Evolutionary conservation across 64 coral and sea anemone species (phyloP), one percentile per base, ranked within the genome.

Genomic region (Porites australiensis): DNA sequence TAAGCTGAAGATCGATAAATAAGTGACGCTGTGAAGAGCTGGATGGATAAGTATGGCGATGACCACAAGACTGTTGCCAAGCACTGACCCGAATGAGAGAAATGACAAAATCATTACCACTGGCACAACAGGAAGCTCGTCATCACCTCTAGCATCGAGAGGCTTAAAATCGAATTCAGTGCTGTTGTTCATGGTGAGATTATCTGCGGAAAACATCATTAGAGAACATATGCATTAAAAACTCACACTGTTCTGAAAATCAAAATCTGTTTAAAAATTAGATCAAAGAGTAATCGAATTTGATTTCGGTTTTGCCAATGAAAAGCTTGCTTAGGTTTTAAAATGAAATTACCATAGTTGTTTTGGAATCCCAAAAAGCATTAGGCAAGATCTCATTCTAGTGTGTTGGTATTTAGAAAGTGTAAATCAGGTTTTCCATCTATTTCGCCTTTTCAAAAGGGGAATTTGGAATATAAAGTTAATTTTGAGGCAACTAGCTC

Each of bases 1-100:
- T n/a, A 96, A 79, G 48, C 90, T 96, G 53, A 96, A 92, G 52
- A 96, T 70, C 8, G 94, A 92, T 22, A 72, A 72, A 65, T 96
- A 96, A 65, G 90, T 88, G 64, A 92, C 94, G 62, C 66, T 82
- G 63, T 92, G 94, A n/a, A 96, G 89, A 9, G 79, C 71, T 10
- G 94, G 94, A 13, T 93, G 86, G 19, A 96, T 92, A 44, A 88
- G 49, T 13, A 96, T 89, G 58, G 94, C 94, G 7, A 79, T 70
- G 45, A 79, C 74, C 2, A 96, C 94, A 2, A 96, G 59, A 8
- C 71, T 60, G 64, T 96, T 96, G 11, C 94, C 90, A 13, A 92
- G 12, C 1, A 96, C 57, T 5, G 89, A 88, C 9, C 88, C 67
- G 43, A 96, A 44, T 15, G 90, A 88, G 9, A 92, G 86, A 48